Evolutionary conservation across 2,888 invertebrate species (phyloP).

Genomic region (Liposcelis brunnea): DNA sequence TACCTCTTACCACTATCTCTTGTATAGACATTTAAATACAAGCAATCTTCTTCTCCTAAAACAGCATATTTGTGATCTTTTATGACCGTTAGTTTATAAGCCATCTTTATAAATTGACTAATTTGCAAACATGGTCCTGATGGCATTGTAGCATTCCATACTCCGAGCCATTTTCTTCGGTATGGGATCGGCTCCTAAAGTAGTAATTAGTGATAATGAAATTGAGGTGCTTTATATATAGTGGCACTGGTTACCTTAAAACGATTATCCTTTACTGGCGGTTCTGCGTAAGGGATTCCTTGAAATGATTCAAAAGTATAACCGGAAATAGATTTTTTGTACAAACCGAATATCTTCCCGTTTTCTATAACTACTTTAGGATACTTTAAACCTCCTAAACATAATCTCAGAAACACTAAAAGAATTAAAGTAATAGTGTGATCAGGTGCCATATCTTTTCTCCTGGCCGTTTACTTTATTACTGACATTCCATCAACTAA

Average conservation of each 20-base stretch:
- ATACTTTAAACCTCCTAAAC: too few species aligned
- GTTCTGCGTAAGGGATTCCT: conserved; percentile 13
- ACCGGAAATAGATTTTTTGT: conserved; percentile 10
- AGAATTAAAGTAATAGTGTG: too few species aligned
- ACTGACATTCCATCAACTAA: too few species aligned
- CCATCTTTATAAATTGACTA: neutral
- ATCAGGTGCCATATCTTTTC: too few species aligned
- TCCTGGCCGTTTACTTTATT: too few species aligned
- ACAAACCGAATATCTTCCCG: conserved; percentile 11
- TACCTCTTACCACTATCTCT: neutral
- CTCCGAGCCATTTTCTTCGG: neutral
- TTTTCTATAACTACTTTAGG: conserved; percentile 1
- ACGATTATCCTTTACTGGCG: conserved; percentile 11
- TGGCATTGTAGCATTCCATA: neutral
- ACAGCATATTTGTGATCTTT: conserved; percentile 10
- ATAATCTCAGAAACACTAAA: too few species aligned
- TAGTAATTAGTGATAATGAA: too few species aligned
- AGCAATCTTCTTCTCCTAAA: conserved; percentile 13
- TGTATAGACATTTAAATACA: conserved; percentile 14
- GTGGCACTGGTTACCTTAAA: conserved; percentile 14
- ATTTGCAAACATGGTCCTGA: neutral
- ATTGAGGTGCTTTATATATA: too few species aligned
- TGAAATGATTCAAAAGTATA: conserved; percentile 10
- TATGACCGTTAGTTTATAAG: too few species aligned
- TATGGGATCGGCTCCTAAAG: too few species aligned